Percentiles rank a stretch among this genome's conserved stretches.
phyloP scores from a whole-genome alignment of 37 sponge, comb jelly and placozoan species.

The Theonella swinhoei region DNA sequence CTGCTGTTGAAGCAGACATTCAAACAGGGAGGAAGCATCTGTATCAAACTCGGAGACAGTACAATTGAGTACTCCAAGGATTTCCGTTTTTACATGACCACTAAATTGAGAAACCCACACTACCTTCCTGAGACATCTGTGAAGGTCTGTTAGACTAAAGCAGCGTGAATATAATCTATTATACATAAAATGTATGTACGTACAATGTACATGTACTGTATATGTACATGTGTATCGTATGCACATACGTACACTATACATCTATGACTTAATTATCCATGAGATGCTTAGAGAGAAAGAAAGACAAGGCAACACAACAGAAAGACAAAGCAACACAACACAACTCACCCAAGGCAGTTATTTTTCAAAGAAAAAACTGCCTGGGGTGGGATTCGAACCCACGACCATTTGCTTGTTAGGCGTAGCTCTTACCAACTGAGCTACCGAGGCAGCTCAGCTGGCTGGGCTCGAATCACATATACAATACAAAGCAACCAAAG shows the following conservation, averaged over 20 bases:
- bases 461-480: no score
- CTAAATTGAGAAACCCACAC: conserved; percentile 97
- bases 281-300: no score
- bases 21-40: conserved; percentile 97
- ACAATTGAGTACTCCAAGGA: conserved; percentile 99
- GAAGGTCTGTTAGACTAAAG: conserved; percentile 53
- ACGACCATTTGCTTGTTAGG: no score
- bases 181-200: neutral
- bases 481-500: no score
- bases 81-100: conserved; percentile 98
- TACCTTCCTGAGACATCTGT: conserved; percentile 97
- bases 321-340: no score
- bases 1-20: conserved; percentile 98
- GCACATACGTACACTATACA: neutral
- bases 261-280: neutral
- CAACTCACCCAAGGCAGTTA: no score
- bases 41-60: conserved; percentile 96
- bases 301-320: no score
- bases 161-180: neutral
- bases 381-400: no score
- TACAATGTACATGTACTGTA: neutral
- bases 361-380: no score
- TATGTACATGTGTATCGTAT: neutral
- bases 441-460: no score
- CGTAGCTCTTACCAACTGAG: no score